Conservation (phyloP, 2,113 vertebrate species). For the Cnemophilus loriae region DNA sequence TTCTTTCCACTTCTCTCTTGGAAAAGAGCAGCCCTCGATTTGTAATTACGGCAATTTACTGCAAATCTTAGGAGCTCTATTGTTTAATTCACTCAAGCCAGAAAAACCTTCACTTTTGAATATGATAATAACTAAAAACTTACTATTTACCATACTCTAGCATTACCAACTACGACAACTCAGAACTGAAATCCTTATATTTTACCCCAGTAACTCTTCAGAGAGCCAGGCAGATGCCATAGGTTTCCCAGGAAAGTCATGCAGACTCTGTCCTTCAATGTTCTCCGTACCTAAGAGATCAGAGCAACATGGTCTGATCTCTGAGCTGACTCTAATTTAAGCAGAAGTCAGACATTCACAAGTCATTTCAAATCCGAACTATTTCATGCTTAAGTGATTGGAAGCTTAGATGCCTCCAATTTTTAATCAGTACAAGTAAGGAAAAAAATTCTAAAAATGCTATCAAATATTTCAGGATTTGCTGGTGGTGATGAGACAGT, state of each 20-base stretch:
- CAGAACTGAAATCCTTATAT: not conserved
- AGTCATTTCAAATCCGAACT: not conserved
- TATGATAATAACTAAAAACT: not conserved
- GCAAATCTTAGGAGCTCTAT: not conserved
- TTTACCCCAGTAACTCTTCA: not conserved
- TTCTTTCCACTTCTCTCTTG: rapidly evolving
- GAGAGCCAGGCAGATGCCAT: not conserved
- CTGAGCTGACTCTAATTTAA: not conserved
- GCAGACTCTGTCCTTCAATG: not conserved
- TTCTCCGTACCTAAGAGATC: not conserved
- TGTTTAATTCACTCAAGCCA: not conserved
- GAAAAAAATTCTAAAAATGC: not conserved
- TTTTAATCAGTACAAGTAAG: not conserved
- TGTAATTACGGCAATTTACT: not conserved
- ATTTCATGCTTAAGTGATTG: not conserved
- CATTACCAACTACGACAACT: not conserved
- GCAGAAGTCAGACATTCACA: not conserved
- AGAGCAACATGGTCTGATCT: not conserved
- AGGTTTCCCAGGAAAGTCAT: not conserved
- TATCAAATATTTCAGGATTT: not conserved
- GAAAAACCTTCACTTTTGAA: not conserved
- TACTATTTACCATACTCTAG: not conserved
- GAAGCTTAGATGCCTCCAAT: not conserved
- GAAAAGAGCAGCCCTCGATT: not conserved
- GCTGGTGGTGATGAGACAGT: not conserved